phyloP scores from a whole-genome alignment of 2,113 vertebrate species.

The Pelmatolapia mariae region DNA sequence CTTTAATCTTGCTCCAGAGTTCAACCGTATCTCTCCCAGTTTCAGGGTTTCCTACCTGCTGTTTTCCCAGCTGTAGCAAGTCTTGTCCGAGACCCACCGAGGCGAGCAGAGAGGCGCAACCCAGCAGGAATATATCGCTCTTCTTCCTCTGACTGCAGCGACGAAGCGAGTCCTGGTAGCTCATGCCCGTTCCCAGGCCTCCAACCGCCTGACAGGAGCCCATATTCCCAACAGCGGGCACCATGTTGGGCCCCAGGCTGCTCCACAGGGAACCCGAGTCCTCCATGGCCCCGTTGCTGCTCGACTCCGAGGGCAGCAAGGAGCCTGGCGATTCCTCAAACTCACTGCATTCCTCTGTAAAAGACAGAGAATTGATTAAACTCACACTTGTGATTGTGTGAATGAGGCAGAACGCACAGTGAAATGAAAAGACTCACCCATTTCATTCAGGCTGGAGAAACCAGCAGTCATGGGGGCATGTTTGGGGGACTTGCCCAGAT shows the following conservation, averaged over 20 bases:
- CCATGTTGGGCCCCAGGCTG: slow-evolving; percentile 22
- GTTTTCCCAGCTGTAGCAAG: slow-evolving; percentile 73
- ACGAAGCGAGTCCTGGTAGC: slow-evolving; percentile 57
- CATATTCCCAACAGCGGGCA: neutral
- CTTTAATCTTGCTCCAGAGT: neutral
- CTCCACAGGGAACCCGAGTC: slow-evolving; percentile 55
- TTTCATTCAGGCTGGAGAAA: slow-evolving; percentile 87
- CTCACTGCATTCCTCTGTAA: slow-evolving; percentile 70
- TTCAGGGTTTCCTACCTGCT: slow-evolving; percentile 56
- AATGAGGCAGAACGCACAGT: neutral
- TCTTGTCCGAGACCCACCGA: slow-evolving; percentile 80
- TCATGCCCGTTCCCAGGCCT: neutral
- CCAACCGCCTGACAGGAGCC: slow-evolving; percentile 15
- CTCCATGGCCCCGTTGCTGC: slow-evolving; percentile 68
- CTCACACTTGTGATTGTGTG: neutral
- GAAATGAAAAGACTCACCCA: slow-evolving; percentile 72
- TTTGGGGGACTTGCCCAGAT: slow-evolving; percentile 88
- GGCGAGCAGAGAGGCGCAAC: slow-evolving; percentile 81
- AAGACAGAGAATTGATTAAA: neutral
- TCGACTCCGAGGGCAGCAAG: slow-evolving; percentile 54
- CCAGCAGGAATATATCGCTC: slow-evolving; percentile 77
- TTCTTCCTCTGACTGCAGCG: slow-evolving; percentile 74
- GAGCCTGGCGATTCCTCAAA: slow-evolving; percentile 63
- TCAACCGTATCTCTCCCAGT: neutral
- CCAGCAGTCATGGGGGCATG: slow-evolving; percentile 80